Evolutionary conservation across 2,888 invertebrate species (phyloP), one percentile per base, ranked within the genome.

Genomic region (Rugalucina vietnamica): DNA sequence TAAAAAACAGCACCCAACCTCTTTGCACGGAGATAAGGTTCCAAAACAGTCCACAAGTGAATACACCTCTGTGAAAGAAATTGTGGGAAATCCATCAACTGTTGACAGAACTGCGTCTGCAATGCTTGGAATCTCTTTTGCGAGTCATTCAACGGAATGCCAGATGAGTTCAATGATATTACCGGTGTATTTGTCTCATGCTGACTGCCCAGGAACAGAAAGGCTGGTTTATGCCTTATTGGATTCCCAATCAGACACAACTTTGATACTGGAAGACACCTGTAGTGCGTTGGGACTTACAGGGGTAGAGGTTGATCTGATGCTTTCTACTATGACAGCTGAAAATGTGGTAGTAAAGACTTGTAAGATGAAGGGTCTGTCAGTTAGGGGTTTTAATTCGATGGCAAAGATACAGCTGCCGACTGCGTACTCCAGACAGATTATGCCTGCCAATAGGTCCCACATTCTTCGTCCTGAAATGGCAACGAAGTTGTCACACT

Each of bases 221-320:
- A 54, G n/a, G 10, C 39, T 88, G 5, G 84, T 89, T 4, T 90
- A 89, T 75, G 88, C 88, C 0, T n/a, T 90, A 29, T 37, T 90
- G 1, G 90, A 90, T 75, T 80, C 89, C 3, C 86, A 88, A 49
- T 86, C 85, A n/a, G 87, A 90, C 39, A 83, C 88, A 3, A 86
- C 85, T 0, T 89, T 89, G 43, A 39, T 87, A 18, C 37, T 79
- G 14, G 81, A 82, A 18, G 39, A 79, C 10, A 84, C 86, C 8
- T 57, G 75, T 50, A 49, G 73, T 24, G 69, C 18, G n/a, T 60
- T 89, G 14, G 80, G 82, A 34, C 34, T 84, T 12, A 29, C 73
- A 10, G 82, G 84, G 12, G n/a, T n/a, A n/a, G n/a, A n/a, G n/a
- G n/a, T n/a, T n/a, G n/a, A n/a, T n/a, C n/a, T n/a, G n/a, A n/a